Base-by-base conservation (phyloP, 2,888 invertebrate genomes). In the Sinohyriopsis cumingii region DNA sequence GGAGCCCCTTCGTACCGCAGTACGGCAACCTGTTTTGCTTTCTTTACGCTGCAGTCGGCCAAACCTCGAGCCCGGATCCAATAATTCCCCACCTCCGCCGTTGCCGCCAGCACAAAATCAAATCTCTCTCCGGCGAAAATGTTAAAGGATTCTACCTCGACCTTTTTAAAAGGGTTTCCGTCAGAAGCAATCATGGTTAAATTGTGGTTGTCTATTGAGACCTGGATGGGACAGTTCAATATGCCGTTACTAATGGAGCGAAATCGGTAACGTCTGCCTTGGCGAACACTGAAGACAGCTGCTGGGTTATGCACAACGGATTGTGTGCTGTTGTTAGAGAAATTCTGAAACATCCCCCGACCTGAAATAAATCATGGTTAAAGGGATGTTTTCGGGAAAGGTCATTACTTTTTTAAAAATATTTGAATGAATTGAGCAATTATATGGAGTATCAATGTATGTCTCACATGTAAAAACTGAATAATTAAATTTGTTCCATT, bases 1-100 rank as follows among this genome's bases (percentile, higher is more conserved):
- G 71, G 59, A n/a, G 93, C 88, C 86, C 93, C 92, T 84, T 93
- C 95, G 91, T 97, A 97, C 79, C 96, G 93, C 78, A 97, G 91
- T 83, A 97, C 94, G 75, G 93, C 94, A 22, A 96, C 91, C 90
- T 97, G 96, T 25, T 61, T 61, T 25, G 61, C 22, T 19, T 20
- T 1, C 20, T 61, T 25, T 25, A 61, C 61, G 25, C 69, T 67
- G 66, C 75, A 75, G 22, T 72, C 75, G 18, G 75, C 75, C 19
- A 75, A n/a, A 20, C 75, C 75, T 12, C 68, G 57, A 7, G 66
- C 65, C n/a, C 75, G 25, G 33, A 75, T 69, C 75, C 75, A 75
- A 53, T 72, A 75, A 91, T 80, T 81, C 22, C 70, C 78, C 28
- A 63, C 59, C 1, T 25, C 63, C 25, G 68, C 65, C 22, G 66